These are phyloP conservation scores for Drosophila gaucha DNA, from an alignment of 2,888 invertebrate genomes.

Conservation along the genomic window DNA sequence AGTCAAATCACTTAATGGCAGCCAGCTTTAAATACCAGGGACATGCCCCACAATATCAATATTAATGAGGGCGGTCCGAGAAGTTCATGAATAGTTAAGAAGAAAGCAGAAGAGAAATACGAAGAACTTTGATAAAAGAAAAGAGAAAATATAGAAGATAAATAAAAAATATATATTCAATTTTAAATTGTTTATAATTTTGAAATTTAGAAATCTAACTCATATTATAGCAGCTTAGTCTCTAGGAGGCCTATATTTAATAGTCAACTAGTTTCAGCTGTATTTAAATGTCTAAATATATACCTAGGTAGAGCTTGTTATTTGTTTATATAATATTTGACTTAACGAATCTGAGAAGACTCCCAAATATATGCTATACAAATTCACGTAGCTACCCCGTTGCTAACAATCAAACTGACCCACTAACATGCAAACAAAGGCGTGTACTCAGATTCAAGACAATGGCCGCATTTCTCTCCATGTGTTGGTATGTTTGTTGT, in stretches of 20 bases:
- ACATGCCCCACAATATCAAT: slow-evolving; percentile 30
- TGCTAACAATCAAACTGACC: slow-evolving; percentile 47
- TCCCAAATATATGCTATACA: background rate
- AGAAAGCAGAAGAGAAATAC: background rate
- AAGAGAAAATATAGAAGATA: background rate
- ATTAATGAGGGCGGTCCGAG: slow-evolving; percentile 30
- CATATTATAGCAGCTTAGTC: background rate
- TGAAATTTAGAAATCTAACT: too few relatives aligned
- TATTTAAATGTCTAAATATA: background rate
- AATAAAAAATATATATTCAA: background rate
- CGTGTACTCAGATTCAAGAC: slow-evolving; percentile 63
- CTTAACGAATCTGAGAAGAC: background rate
- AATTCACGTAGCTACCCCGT: slow-evolving; percentile 25
- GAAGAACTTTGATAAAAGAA: background rate
- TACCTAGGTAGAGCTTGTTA: background rate
- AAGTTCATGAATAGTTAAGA: slow-evolving; percentile 9
- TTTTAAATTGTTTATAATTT: too few relatives aligned
- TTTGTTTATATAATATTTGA: slow-evolving; percentile 10
- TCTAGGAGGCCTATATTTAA: background rate
- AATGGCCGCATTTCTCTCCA: slow-evolving; percentile 41
- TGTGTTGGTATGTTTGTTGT: slow-evolving; percentile 10
- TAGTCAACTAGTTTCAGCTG: too few relatives aligned
- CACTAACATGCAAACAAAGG: slow-evolving; percentile 71
- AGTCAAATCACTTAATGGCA: slow-evolving; percentile 67
- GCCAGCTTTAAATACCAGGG: slow-evolving; percentile 59